Conservation (phyloP, 2,888 invertebrate genomes). For the Cerastis leucographa region DNA sequence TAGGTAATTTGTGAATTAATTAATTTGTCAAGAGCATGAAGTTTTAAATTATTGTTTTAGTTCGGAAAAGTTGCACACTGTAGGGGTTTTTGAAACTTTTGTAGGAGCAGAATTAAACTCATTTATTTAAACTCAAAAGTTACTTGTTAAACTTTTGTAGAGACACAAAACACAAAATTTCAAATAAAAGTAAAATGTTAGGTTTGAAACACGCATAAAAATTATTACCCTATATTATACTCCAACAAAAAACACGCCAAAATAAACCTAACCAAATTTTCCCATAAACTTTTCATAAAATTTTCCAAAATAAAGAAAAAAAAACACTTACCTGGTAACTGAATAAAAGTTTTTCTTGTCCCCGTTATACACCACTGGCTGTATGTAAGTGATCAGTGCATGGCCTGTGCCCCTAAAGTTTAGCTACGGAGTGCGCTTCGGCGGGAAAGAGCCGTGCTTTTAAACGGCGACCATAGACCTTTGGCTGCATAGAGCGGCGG, state of each 20-base stretch:
- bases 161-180: neutral
- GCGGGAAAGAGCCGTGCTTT: slow-evolving; percentile 83
- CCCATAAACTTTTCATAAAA: neutral
- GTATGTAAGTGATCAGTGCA: slow-evolving; percentile 65
- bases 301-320: neutral
- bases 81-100: neutral
- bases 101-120: neutral
- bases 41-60: neutral
- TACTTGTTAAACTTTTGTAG: neutral
- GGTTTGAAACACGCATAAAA: neutral
- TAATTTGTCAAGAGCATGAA: neutral
- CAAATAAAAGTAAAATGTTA: neutral
- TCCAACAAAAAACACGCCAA: neutral
- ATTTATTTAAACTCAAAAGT: neutral
- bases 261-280: neutral
- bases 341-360: slow-evolving; percentile 17
- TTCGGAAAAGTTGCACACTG: neutral
- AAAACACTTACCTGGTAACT: slow-evolving; percentile 40
- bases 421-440: slow-evolving; percentile 81
- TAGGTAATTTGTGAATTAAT: neutral
- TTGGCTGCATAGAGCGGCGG: slow-evolving; percentile 62
- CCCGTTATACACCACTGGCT: slow-evolving; percentile 45
- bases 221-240: too few relatives aligned
- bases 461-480: slow-evolving; percentile 82
- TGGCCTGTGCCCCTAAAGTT: slow-evolving; percentile 70